Conservation (phyloP, 2,888 invertebrate species). For the Crematogaster levior region DNA sequence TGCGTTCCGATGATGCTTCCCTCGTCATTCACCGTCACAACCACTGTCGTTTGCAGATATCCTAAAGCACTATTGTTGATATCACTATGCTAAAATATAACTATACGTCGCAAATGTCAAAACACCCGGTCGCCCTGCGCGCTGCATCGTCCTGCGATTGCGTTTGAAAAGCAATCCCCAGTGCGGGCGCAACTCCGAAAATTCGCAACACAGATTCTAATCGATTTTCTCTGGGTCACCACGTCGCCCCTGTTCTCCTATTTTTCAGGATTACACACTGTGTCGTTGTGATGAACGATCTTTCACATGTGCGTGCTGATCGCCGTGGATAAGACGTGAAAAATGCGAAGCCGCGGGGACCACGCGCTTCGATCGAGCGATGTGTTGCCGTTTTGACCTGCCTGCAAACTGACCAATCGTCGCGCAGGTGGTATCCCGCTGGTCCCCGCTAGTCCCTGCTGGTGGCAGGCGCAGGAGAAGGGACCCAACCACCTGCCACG, state of each 20-base stretch:
- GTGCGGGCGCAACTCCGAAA: slow-evolving; percentile 33
- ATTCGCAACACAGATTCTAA: background rate
- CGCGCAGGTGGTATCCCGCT: slow-evolving; percentile 72
- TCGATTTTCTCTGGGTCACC: background rate
- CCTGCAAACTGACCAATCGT: slow-evolving; percentile 79
- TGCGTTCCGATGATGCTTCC: background rate
- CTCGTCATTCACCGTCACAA: slow-evolving; percentile 61
- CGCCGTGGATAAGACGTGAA: slow-evolving; percentile 8
- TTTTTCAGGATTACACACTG: background rate
- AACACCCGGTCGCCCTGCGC: slow-evolving; percentile 60
- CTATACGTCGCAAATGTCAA: slow-evolving; percentile 56
- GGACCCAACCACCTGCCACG: slow-evolving; percentile 77
- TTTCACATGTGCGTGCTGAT: slow-evolving; percentile 25
- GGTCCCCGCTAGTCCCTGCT: slow-evolving; percentile 39
- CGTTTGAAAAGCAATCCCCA: slow-evolving; percentile 59
- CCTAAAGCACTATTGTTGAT: slow-evolving; percentile 16
- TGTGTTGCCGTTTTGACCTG: slow-evolving; percentile 81
- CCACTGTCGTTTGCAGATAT: background rate
- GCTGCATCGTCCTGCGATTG: slow-evolving; percentile 58
- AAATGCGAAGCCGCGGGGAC: slow-evolving; percentile 38
- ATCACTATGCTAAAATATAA: slow-evolving; percentile 2
- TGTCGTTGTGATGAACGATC: background rate
- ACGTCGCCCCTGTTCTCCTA: background rate
- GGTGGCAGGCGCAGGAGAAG: slow-evolving; percentile 54
- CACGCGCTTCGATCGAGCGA: slow-evolving; percentile 67